These are phyloP conservation scores for Pica pica DNA, from an alignment of 2,113 vertebrate genomes.

Conservation along the genomic window DNA sequence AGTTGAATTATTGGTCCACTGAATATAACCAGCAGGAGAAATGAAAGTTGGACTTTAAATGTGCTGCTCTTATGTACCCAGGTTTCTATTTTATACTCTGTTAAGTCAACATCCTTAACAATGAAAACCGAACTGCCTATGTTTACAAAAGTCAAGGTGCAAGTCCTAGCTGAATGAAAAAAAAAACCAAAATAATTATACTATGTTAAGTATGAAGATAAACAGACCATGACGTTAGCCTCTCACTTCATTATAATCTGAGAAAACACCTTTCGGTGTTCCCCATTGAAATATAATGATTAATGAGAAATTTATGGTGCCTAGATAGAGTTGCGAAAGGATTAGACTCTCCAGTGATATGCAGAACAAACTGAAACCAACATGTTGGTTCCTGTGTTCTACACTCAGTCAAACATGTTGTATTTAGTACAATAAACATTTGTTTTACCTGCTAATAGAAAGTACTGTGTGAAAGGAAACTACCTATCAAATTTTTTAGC, in stretches of 20 bases:
- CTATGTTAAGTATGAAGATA: conserved; percentile 52
- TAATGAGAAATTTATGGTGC: conserved; percentile 40
- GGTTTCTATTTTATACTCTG: conserved; percentile 45
- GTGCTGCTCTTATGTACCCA: neutral
- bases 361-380: conserved; percentile 52
- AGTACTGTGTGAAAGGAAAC: conserved; percentile 8
- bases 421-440: conserved; percentile 50
- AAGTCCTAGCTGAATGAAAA: conserved; percentile 10
- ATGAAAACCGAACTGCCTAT: conserved; percentile 5
- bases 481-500: neutral
- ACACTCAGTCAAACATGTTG: conserved; percentile 29
- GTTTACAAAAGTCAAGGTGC: conserved; percentile 41
- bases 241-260: conserved; percentile 48
- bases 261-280: conserved; percentile 55
- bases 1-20: neutral
- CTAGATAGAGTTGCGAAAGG: conserved; percentile 45
- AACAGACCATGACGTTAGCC: conserved; percentile 37
- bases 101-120: conserved; percentile 42
- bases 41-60: neutral
- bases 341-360: conserved; percentile 47
- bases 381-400: conserved; percentile 44
- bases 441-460: neutral
- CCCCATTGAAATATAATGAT: conserved; percentile 50
- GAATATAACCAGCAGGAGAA: neutral
- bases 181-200: conserved; percentile 1